Percentiles rank a stretch among this genome's conserved stretches.
Conservation (phyloP, 1,140 invertebrate species). For the Periplaneta americana region DNA sequence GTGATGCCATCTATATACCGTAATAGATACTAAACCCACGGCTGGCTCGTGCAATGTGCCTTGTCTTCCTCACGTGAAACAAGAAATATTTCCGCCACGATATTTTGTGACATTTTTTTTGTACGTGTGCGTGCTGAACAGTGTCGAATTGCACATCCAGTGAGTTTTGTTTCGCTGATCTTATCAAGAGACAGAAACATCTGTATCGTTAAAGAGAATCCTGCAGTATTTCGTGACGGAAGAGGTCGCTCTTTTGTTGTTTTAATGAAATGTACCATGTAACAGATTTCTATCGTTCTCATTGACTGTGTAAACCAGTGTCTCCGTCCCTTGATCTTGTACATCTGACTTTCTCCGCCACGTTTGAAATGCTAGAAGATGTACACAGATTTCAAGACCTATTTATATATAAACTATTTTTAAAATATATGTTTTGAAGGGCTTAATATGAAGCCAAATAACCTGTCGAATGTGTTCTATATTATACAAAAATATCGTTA, state of each 20-base stretch:
- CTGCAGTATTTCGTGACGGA: not conserved
- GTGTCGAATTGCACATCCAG: not conserved
- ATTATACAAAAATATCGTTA: not conserved
- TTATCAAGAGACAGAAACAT: not conserved
- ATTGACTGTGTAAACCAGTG: not conserved
- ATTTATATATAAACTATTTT: too few relatives aligned
- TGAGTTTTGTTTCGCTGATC: not conserved
- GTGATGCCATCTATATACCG: constrained; percentile 12
- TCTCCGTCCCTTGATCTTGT: not conserved
- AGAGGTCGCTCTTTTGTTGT: not conserved
- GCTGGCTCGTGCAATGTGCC: not conserved
- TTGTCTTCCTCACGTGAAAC: not conserved
- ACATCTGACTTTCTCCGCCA: not conserved
- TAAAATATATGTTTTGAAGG: not conserved
- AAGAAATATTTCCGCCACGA: not conserved
- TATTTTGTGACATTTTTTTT: not conserved
- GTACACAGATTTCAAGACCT: not conserved
- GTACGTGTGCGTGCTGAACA: not conserved
- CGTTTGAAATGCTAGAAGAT: not conserved
- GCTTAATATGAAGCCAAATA: not conserved
- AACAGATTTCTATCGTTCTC: not conserved
- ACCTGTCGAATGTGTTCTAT: not conserved
- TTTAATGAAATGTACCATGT: not conserved
- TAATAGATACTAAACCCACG: not conserved
- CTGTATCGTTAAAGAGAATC: not conserved